A percentile compares a stretch with the other conserved stretches of the same genome.
phyloP scores from a whole-genome alignment of 2,888 invertebrate species.

The Lasioglossum marginatum region DNA sequence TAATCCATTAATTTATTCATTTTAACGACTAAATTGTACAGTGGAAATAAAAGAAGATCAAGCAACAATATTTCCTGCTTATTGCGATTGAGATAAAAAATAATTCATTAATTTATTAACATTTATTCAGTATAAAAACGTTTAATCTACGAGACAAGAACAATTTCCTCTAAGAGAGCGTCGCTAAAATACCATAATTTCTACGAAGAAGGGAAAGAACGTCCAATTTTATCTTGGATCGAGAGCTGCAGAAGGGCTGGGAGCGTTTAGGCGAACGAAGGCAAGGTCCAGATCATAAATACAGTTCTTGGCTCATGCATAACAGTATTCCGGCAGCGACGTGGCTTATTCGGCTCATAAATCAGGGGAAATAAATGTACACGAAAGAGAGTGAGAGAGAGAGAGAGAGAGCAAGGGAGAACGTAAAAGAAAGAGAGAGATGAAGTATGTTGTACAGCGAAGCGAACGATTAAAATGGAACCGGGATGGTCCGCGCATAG shows the following conservation, averaged over 20 bases:
- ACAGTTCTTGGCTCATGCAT: background rate
- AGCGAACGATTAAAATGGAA: constrained; percentile 15
- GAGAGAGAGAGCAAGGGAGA: background rate
- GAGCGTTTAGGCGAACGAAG: background rate
- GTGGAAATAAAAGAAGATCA: too few species aligned
- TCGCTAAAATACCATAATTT: background rate
- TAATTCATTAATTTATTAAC: too few species aligned
- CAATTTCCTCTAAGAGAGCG: background rate
- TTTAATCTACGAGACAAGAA: background rate
- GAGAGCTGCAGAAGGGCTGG: background rate
- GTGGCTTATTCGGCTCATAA: constrained; percentile 5
- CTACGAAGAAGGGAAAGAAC: background rate
- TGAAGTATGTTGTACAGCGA: background rate
- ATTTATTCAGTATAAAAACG: background rate
- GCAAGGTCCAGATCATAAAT: background rate
- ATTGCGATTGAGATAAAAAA: background rate
- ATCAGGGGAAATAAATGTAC: constrained; percentile 3
- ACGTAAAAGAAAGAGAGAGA: background rate
- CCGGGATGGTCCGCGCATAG: background rate
- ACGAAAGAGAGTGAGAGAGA: background rate
- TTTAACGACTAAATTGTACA: background rate
- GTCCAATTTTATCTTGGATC: background rate
- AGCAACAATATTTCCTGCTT: background rate
- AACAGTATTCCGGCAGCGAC: background rate
- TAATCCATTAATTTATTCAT: background rate